phyloP scores from a whole-genome alignment of 2,888 invertebrate genomes.

The Synergus itoensis region DNA sequence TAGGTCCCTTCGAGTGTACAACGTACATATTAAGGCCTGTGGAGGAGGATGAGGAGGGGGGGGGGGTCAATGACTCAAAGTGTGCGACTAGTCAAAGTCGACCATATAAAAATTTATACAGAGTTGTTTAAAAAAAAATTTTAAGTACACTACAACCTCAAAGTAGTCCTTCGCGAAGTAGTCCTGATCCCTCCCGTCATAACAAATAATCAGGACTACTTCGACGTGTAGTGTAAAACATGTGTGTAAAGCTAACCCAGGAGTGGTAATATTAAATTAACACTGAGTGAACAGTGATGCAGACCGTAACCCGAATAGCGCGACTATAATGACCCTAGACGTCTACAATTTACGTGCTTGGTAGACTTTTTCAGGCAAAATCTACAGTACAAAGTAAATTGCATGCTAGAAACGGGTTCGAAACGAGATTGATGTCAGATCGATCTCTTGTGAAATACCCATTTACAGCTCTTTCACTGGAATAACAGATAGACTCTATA shows the following conservation, averaged over 20 bases:
- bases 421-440: conserved; percentile 41
- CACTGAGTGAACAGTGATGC: conserved; percentile 10
- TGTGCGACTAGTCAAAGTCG: too few relatives aligned
- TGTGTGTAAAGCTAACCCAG: neutral
- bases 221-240: too few relatives aligned
- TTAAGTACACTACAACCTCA: too few relatives aligned
- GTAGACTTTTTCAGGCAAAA: conserved; percentile 27
- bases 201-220: too few relatives aligned
- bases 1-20: too few relatives aligned
- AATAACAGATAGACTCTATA: neutral
- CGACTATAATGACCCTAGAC: conserved; percentile 29
- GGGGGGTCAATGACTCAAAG: too few relatives aligned
- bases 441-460: conserved; percentile 37
- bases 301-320: conserved; percentile 18
- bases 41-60: too few relatives aligned
- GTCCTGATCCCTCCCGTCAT: too few relatives aligned
- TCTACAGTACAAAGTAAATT: conserved; percentile 29
- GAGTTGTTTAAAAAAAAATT: neutral
- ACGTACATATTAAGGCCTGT: too few relatives aligned
- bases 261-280: neutral
- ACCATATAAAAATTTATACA: too few relatives aligned
- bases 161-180: too few relatives aligned
- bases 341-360: conserved; percentile 25
- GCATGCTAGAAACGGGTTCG: conserved; percentile 39
- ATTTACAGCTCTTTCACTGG: conserved; percentile 34